phyloP scores from a whole-genome alignment of 2,113 vertebrate genomes.

The Callorhinus ursinus region DNA sequence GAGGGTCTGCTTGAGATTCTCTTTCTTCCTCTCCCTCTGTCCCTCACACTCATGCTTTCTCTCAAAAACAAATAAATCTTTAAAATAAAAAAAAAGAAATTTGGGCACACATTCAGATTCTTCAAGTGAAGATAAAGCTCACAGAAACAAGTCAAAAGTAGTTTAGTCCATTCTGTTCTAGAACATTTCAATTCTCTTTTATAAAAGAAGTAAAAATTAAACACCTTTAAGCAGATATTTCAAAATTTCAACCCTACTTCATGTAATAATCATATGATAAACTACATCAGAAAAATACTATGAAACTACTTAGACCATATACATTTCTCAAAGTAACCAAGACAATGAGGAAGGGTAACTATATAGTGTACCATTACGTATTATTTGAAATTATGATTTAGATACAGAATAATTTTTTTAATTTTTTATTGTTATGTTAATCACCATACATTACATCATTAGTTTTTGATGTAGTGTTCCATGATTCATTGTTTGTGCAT shows the following conservation, averaged over 20 bases:
- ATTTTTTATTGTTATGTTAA: too few relatives aligned
- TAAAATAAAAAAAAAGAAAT: neutral
- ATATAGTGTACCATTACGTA: neutral
- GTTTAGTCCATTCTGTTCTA: neutral
- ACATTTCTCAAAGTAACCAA: neutral
- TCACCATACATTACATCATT: too few relatives aligned
- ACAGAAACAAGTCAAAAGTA: neutral
- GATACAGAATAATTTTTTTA: neutral
- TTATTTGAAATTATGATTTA: neutral
- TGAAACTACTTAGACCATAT: neutral
- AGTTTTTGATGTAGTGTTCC: too few relatives aligned
- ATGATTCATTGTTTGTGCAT: too few relatives aligned
- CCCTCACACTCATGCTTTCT: neutral
- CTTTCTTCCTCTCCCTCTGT: neutral
- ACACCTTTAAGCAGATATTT: neutral
- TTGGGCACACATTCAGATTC: neutral
- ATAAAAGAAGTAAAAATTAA: neutral
- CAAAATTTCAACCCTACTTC: slow-evolving; percentile 8
- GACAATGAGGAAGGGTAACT: neutral
- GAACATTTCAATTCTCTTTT: neutral
- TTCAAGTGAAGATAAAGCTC: neutral
- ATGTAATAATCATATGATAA: neutral
- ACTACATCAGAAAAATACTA: neutral
- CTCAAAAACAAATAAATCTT: neutral
- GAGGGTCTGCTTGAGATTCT: neutral